Percentiles rank a stretch among this genome's conserved stretches.
phyloP scores from a whole-genome alignment of 2,888 invertebrate genomes.

The Calliopum simillimum region DNA sequence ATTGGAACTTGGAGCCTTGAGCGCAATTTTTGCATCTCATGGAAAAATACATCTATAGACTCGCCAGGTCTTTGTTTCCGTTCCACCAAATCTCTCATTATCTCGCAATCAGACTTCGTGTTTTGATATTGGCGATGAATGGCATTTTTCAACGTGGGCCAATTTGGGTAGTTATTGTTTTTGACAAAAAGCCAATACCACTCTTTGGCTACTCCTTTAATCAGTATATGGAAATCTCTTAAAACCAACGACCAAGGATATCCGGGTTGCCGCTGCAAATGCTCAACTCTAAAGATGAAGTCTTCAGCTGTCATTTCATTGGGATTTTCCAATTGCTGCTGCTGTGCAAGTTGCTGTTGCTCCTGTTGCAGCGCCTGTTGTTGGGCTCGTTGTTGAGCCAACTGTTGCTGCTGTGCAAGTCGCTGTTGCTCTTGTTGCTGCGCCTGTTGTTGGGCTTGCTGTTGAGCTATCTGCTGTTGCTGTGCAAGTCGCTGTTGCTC shows the following conservation, averaged over 20 bases:
- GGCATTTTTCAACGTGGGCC: constrained; percentile 1
- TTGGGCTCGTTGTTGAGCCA: too few relatives aligned
- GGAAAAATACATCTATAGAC: constrained; percentile 17
- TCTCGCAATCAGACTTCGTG: constrained; percentile 15
- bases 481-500: too few relatives aligned
- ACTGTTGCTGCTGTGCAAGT: too few relatives aligned
- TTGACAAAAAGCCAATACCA: constrained; percentile 33
- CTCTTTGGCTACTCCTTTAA: constrained; percentile 18
- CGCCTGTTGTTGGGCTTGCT: too few relatives aligned
- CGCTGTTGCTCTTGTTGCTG: too few relatives aligned
- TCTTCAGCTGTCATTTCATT: constrained; percentile 5
- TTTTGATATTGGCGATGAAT: constrained; percentile 9
- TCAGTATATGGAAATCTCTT: constrained; percentile 24
- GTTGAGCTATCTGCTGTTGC: too few relatives aligned
- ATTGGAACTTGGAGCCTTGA: neutral
- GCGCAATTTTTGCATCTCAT: neutral
- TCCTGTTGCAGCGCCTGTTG: too few relatives aligned
- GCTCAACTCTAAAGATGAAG: constrained; percentile 32
- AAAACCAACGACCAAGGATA: constrained; percentile 16
- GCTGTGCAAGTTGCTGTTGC: too few relatives aligned
- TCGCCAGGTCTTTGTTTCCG: constrained; percentile 22
- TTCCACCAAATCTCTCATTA: constrained; percentile 24
- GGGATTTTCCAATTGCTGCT: neutral
- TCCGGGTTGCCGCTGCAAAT: constrained; percentile 10
- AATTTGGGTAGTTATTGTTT: neutral